Evolutionary conservation across 1,140 invertebrate species (phyloP), one percentile per base, ranked within the genome.

Genomic region (Scaptomyza hsui): DNA sequence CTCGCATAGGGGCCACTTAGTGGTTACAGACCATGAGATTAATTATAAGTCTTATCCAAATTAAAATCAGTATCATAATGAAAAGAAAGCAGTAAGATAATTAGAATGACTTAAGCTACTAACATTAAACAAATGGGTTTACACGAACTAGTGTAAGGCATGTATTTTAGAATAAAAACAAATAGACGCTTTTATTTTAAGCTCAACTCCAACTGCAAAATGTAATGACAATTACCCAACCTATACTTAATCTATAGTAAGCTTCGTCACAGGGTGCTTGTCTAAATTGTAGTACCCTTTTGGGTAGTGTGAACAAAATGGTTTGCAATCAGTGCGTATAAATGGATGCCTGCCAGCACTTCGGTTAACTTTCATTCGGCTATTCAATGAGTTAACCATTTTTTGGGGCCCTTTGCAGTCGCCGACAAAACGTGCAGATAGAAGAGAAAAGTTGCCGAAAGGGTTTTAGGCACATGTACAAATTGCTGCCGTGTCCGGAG

Each of bases 321-420:
- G 39, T 32, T 45, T 24, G 60, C 67, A 74, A 74, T 74, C 72
- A 64, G 59, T 51, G 72, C 68, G 16, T 60, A 51, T 39, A 35
- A 41, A 52, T 45, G 39, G 42, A 26, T 32, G 70, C 26, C 49
- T 63, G 59, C 55, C 47, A 44, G 24, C 73, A 53, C 77, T 81
- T 75, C 45, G 74, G 55, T 81, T 78, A 88, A 80, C 82, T 88
- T 81, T 78, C 72, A 83, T 79, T 68, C 65, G 71, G 64, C 71
- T 67, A 78, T 85, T 85, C 78, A 88, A 88, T 86, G 78, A 88
- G 65, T 78, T 82, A 75, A 81, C 81, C 70, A 75, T 67, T 85
- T 85, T 52, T 16, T 21, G 19, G 49, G 21, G 37, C 55, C 79
- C 63, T 82, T 82, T 72, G 13, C 73, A 62, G 74, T 6, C 24